These are phyloP conservation scores for Sebastes hubbsi DNA, from an alignment of 2,797 vertebrate genomes.

Conservation along the genomic window DNA sequence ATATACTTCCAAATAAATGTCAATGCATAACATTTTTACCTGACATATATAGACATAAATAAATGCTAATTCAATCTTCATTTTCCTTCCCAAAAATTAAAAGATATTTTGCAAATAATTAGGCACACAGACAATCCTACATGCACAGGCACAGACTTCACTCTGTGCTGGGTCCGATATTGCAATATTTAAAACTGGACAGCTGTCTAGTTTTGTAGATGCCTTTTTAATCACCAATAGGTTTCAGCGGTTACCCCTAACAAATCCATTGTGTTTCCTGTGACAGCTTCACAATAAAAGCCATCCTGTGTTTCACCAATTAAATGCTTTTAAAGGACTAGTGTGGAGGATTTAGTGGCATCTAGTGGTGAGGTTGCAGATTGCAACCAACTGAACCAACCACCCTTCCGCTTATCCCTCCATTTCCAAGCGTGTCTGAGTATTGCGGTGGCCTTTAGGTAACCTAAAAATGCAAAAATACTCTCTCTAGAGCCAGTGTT, in stretches of 20 bases:
- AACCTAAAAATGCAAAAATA: too few relatives aligned
- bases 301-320: not conserved
- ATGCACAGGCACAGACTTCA: not conserved
- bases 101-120: not conserved
- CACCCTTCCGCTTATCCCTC: too few relatives aligned
- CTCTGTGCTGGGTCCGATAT: not conserved
- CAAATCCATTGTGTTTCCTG: not conserved
- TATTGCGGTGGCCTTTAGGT: too few relatives aligned
- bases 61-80: not conserved
- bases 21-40: not conserved
- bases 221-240: not conserved
- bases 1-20: not conserved
- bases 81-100: not conserved
- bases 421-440: fast-evolving
- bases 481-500: too few relatives aligned
- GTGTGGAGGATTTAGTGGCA: too few relatives aligned
- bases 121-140: not conserved
- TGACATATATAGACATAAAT: not conserved
- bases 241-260: not conserved
- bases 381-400: too few relatives aligned
- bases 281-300: not conserved
- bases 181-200: not conserved
- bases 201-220: not conserved
- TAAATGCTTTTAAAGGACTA: not conserved
- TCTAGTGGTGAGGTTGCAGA: too few relatives aligned